Evolutionary conservation across 1,140 invertebrate genomes (phyloP), one percentile per base, ranked within the genome.

Genomic region (Eueides isabella): DNA sequence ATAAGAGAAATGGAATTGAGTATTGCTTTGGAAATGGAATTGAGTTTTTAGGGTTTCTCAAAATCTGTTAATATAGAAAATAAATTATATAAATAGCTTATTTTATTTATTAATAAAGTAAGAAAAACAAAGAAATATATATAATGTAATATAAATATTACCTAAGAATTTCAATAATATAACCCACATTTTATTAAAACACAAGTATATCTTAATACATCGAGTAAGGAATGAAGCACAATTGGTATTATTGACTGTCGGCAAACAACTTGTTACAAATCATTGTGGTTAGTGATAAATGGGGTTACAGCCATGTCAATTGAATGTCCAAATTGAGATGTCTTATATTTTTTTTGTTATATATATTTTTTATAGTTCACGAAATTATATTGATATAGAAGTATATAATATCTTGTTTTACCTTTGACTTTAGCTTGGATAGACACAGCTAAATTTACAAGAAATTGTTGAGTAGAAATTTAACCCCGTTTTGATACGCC

Each of bases 181-280:
- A 5, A 31, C 16, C 55, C 68, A 70, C 68, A 70, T 70, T 70
- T 19, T 16, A 61, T 69, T 33, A 19, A 23, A 67, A 67, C 26
- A 67, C 67, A 65, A 44, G 30, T 65, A 72, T 12, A 31, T 63
- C 29, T 12, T 70, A n/a, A 61, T 35, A n/a, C 33, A 35, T 62
- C 61, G 6, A 16, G 31, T 62, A 41, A 38, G 70, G 38, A 76
- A 73, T 33, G 55, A 71, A 66, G 64, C 48, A 55, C 71, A 81
- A 79, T 81, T 79, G 75, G 28, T 75, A 31, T 74, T 67, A 81
- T 78, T 80, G 71, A 63, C 23, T 11, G 30, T 38, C 0, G 23
- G 35, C 38, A 44, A 38, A 70, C 66, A 28, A 66, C 41, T 67
- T 44, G 33, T 48, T 75, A 71, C 44, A 61, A 72, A 68, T 67